These are phyloP conservation scores for Syngnathus typhle DNA, from an alignment of 2,113 vertebrate genomes.

Conservation along the genomic window DNA sequence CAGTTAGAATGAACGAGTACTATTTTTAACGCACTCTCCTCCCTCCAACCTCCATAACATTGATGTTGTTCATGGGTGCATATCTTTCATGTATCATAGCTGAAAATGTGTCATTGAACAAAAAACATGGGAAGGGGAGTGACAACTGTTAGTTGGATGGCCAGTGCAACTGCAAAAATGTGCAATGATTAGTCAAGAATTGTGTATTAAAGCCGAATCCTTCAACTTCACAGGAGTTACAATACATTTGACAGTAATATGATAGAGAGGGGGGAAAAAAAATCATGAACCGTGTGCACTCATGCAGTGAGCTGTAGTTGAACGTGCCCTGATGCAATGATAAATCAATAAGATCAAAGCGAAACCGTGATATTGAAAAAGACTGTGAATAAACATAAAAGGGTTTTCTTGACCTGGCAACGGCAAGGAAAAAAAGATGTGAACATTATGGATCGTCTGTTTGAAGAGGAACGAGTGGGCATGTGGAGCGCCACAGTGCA, in stretches of 20 bases:
- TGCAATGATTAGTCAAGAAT: neutral
- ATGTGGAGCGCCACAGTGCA: neutral
- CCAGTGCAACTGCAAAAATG: neutral
- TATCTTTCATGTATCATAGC: conserved; percentile 5
- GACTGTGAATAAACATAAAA: neutral
- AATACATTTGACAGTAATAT: neutral
- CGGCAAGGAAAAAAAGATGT: neutral
- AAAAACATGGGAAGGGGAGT: conserved; percentile 6
- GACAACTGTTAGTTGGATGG: neutral
- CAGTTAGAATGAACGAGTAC: neutral
- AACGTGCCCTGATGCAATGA: neutral
- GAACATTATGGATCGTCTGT: neutral
- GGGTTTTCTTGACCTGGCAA: neutral
- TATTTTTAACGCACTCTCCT: neutral
- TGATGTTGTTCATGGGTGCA: neutral
- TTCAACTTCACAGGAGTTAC: neutral
- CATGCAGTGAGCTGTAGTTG: neutral
- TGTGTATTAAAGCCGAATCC: neutral
- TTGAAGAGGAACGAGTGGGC: neutral
- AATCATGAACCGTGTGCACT: neutral
- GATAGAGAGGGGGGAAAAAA: neutral
- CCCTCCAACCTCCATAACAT: neutral
- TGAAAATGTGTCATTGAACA: conserved; percentile 15
- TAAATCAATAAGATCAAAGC: neutral
- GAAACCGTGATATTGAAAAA: neutral